Evolutionary conservation across 2,888 invertebrate genomes (phyloP), one percentile per base, ranked within the genome.

Genomic region (Erynnis tages): DNA sequence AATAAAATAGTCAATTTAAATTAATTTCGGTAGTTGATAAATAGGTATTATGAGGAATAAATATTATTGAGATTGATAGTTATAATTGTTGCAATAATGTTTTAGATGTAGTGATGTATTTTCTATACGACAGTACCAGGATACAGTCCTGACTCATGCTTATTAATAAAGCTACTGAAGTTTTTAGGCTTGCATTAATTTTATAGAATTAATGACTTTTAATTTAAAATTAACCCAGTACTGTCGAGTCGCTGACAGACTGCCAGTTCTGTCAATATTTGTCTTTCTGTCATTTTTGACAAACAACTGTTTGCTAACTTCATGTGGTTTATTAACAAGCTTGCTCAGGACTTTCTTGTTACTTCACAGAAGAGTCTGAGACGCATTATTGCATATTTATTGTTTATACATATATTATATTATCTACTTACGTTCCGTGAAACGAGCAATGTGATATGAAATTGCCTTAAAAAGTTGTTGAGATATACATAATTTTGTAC

Each of bases 1-100:
- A 82, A 75, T 81, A 72, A 73, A 72, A 75, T 83, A 84, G 85
- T 82, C 84, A 84, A 80, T 67, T 69, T 71, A 73, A 75, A 68
- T 73, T 72, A 67, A 71, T 64, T 55, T 66, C 60, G 69, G 69
- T 65, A 66, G 63, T 61, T 71, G 67, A 23, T 44, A 30, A 44
- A 37, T 50, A 32, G 34, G 34, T 38, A 29, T 21, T 29, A 37
- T 37, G 27, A 37, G 47, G 54, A 56, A 56, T 61, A 58, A 69
- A 67, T 71, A 69, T 68, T 66, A 73, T 69, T 73, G 82, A 81
- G 78, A 82, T 81, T 81, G 68, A 69, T 78, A 80, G 72, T 53
- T 62, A 66, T 75, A 75, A 70, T 73, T 69, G 69, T 76, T 78
- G 71, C 73, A 73, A 76, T 74, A 73, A 71, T 73, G 63, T 63